A percentile compares a stretch with the other conserved stretches of the same genome.
Evolutionary conservation across 2,888 invertebrate species (phyloP).

Genomic region (Drosophila atripex): DNA sequence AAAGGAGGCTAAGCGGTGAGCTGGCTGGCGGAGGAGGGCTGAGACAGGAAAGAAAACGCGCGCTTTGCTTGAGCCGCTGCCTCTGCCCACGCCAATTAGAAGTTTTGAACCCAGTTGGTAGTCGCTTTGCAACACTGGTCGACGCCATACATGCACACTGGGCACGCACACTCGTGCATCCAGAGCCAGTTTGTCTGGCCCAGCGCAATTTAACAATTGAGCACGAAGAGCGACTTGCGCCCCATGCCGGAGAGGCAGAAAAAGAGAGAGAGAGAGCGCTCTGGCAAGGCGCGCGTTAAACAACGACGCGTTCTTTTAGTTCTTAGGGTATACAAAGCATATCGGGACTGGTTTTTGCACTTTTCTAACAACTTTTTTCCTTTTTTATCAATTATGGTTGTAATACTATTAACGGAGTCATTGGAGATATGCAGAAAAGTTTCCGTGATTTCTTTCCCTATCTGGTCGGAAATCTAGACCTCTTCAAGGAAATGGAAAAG

Average conservation of each 20-base stretch:
- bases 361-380: neutral
- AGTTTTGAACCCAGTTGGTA: slow-evolving; percentile 61
- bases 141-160: slow-evolving; percentile 37
- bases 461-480: neutral
- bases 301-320: slow-evolving; percentile 49
- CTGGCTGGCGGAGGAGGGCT: slow-evolving; percentile 2
- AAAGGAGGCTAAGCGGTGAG: neutral
- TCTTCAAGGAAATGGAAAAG: neutral
- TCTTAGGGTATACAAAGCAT: slow-evolving; percentile 42
- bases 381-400: neutral
- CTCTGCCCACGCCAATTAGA: slow-evolving; percentile 72
- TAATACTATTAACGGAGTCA: neutral
- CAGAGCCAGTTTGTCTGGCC: slow-evolving; percentile 47
- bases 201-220: slow-evolving; percentile 52
- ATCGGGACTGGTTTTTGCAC: slow-evolving; percentile 10
- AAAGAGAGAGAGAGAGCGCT: slow-evolving; percentile 14
- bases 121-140: slow-evolving; percentile 39
- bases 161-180: slow-evolving; percentile 35
- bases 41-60: slow-evolving; percentile 37
- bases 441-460: neutral
- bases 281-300: slow-evolving; percentile 67
- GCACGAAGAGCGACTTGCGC: slow-evolving; percentile 75
- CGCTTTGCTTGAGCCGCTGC: slow-evolving; percentile 41
- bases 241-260: slow-evolving; percentile 2
- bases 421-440: neutral